Conservation (phyloP, 2,888 invertebrate genomes). For the Sycophila texana region DNA sequence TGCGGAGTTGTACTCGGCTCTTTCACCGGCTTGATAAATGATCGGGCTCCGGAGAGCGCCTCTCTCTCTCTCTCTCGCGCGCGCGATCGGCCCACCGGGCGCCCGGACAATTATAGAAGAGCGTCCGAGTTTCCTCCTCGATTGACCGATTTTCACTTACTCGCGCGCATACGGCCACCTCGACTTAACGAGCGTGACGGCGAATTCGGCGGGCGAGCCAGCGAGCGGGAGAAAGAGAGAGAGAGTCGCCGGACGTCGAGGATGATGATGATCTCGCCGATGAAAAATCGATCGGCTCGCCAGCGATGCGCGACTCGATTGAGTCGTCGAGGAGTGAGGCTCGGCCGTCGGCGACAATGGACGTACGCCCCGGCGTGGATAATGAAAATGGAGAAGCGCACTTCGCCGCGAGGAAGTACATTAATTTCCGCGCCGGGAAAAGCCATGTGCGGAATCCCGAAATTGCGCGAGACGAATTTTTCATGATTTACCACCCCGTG, state of each 20-base stretch:
- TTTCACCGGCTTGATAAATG: slow-evolving; percentile 54
- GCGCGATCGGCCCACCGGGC: slow-evolving; percentile 4
- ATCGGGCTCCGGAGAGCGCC: slow-evolving; percentile 2
- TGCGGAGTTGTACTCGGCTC: slow-evolving; percentile 45
- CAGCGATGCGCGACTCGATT: slow-evolving; percentile 39
- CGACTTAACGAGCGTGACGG: slow-evolving; percentile 52
- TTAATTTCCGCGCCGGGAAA: slow-evolving; percentile 46
- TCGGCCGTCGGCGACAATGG: slow-evolving; percentile 23
- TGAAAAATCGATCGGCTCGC: slow-evolving; percentile 60
- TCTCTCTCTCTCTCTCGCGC: too few species aligned
- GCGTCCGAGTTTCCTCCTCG: slow-evolving; percentile 34
- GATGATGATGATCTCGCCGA: slow-evolving; percentile 53
- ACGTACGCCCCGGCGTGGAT: slow-evolving; percentile 44
- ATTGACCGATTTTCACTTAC: slow-evolving; percentile 41
- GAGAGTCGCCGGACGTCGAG: neutral
- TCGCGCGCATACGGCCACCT: neutral
- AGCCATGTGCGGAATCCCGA: slow-evolving; percentile 19
- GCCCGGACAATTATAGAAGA: slow-evolving; percentile 43
- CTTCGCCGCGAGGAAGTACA: slow-evolving; percentile 24
- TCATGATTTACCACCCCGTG: slow-evolving; percentile 49
- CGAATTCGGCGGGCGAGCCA: slow-evolving; percentile 12
- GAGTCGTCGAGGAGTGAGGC: slow-evolving; percentile 37
- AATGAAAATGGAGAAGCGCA: slow-evolving; percentile 43
- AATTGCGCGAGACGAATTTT: slow-evolving; percentile 51
- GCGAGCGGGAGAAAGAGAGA: too few species aligned